Evolutionary conservation across 1,140 invertebrate species (phyloP).

Genomic region (Drosophila leontia): DNA sequence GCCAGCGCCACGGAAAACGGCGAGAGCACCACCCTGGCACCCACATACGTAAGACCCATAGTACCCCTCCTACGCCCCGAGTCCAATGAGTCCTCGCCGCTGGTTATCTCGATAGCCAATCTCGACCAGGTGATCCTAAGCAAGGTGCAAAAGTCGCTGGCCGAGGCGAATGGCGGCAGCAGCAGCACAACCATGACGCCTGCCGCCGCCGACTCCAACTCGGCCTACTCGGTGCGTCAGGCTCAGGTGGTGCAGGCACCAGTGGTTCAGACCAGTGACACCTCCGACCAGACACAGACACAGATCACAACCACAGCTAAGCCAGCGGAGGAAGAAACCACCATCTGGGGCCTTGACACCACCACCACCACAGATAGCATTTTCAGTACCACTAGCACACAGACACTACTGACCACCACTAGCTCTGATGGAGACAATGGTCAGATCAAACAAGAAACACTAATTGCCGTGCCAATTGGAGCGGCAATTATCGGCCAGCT

Average conservation of each 20-base stretch:
- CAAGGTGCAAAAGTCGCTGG: constrained; percentile 70
- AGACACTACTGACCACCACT: background rate
- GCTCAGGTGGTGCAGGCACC: constrained; percentile 62
- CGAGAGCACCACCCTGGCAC: constrained; percentile 26
- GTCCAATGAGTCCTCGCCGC: constrained; percentile 84
- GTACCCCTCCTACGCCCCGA: constrained; percentile 81
- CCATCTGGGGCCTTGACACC: constrained; percentile 13
- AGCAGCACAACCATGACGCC: constrained; percentile 24
- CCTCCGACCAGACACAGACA: constrained; percentile 3
- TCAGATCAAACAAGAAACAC: constrained; percentile 16
- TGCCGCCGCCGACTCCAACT: constrained; percentile 63
- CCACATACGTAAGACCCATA: constrained; percentile 80
- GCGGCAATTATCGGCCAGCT: constrained; percentile 32
- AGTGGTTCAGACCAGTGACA: constrained; percentile 1
- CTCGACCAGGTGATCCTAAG: constrained; percentile 84
- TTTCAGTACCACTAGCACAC: background rate
- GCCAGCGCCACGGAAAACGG: constrained; percentile 11
- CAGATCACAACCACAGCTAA: constrained; percentile 4
- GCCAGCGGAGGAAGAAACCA: constrained; percentile 27
- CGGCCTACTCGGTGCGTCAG: constrained; percentile 66
- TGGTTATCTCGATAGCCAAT: constrained; percentile 85
- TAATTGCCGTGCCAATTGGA: constrained; percentile 35
- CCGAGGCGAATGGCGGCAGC: constrained; percentile 15
- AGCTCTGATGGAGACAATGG: background rate
- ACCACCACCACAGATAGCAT: background rate